Base-by-base conservation (phyloP, 2,888 invertebrate genomes). In the Drosophila pseudotalamancana region DNA sequence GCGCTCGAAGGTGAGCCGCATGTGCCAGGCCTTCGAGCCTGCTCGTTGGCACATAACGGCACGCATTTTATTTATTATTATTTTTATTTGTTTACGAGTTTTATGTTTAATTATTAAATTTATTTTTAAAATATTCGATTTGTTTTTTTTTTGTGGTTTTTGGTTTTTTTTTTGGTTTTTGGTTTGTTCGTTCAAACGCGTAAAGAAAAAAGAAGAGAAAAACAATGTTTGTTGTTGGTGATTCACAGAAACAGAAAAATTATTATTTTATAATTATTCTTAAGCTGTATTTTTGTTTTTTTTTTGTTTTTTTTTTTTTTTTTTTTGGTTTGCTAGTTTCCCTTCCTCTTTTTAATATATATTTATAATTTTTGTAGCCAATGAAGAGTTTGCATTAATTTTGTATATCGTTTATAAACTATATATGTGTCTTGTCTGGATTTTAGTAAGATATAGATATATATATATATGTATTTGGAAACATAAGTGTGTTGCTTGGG, bases 11-110 rank as follows among this genome's bases (percentile, higher is more conserved):
- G 96, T 96, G 93, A 96, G 95, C 94, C 96, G 96, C 96, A 96
- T 96, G 94, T 96, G 96, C 96, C 96, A 96, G 94, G 96, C 96
- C 95, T 96, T 96, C 92, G 96, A 96, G 95, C 96, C 97, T 72
- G 40, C 18, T n/a, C 29, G 48, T 23, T 74, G 49, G 40, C 43
- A 18, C 16, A 34, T 40, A 42, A 48, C 42, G 21, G 16, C 12
- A 40, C 14, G 23, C 11, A 5, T 27, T 42, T 42, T 11, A 18
- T 18, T 50, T 31, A 56, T 51, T 60, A 46, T 9, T 9, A 21
- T 61, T 65, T 42, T 14, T 56, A 40, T 59, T 54, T 59, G 51
- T 55, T 54, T n/a, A n/a, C n/a, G n/a, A n/a, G n/a, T n/a, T 11
- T 27, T n/a, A 27, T 9, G 18, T 32, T 37, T 59, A 9, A 2